Conservation (phyloP, 2,113 vertebrate species). For the Xenopus laevis region DNA sequence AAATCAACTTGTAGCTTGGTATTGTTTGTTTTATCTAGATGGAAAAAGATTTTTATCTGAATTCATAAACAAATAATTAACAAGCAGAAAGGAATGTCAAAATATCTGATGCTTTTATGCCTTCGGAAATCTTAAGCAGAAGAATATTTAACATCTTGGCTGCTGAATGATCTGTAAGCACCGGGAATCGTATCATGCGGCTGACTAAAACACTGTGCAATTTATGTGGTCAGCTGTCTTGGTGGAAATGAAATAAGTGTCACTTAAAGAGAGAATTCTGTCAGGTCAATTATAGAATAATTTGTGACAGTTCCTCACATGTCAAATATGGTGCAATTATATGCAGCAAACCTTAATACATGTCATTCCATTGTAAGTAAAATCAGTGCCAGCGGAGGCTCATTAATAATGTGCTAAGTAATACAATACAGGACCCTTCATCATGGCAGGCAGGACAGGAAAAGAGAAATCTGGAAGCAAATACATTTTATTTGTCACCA, state of each 20-base stretch:
- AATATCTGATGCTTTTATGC: neutral
- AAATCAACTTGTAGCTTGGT: no score
- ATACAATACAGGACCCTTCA: neutral
- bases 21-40: no score
- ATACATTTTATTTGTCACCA: neutral
- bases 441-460: neutral
- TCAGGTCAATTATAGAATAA: constrained; percentile 22
- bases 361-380: constrained; percentile 11
- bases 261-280: constrained; percentile 16
- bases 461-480: neutral
- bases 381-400: neutral
- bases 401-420: constrained; percentile 4
- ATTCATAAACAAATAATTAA: neutral
- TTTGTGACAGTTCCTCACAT: constrained; percentile 15
- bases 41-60: neutral
- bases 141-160: neutral
- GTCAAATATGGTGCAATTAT: constrained; percentile 12
- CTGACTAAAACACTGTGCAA: neutral
- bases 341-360: constrained; percentile 17
- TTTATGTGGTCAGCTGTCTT: constrained; percentile 8
- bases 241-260: constrained; percentile 8
- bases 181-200: neutral
- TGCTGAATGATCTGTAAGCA: neutral
- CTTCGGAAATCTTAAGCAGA: neutral
- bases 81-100: neutral